Evolutionary conservation across 2,888 invertebrate genomes (phyloP).

Genomic region (Oligia fasciuncula): DNA sequence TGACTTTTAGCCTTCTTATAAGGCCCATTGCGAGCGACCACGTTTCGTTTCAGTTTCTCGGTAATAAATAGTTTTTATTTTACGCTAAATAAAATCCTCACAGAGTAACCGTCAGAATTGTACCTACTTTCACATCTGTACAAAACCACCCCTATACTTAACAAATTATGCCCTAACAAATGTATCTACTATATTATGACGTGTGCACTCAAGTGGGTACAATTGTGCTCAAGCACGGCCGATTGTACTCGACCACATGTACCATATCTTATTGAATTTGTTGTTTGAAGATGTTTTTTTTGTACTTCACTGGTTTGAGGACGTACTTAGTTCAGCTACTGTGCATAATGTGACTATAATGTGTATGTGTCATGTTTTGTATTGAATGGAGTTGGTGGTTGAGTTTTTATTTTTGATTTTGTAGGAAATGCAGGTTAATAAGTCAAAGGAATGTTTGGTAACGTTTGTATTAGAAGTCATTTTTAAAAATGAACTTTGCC

Average conservation of each 20-base stretch:
- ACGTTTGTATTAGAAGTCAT: not conserved
- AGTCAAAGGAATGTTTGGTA: not conserved
- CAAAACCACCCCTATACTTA: too few species aligned
- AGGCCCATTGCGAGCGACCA: too few species aligned
- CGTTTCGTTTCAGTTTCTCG: too few species aligned
- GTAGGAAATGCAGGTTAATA: not conserved
- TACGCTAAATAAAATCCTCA: too few species aligned
- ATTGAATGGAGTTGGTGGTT: constrained; percentile 1
- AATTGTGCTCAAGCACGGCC: constrained; percentile 38
- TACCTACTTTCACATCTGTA: too few species aligned
- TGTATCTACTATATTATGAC: constrained; percentile 68
- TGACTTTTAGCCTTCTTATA: too few species aligned
- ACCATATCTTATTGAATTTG: constrained; percentile 84
- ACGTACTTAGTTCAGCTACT: constrained; percentile 58
- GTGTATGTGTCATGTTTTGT: constrained; percentile 46
- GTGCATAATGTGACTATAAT: constrained; percentile 54
- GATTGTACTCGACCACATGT: constrained; percentile 86
- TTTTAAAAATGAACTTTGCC: too few species aligned
- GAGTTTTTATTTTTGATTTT: constrained; percentile 17
- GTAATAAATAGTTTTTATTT: too few species aligned
- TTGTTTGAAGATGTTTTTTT: constrained; percentile 84
- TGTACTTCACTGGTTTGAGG: constrained; percentile 65
- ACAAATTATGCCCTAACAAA: too few species aligned
- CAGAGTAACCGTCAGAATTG: too few species aligned
- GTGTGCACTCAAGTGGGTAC: constrained; percentile 77